phyloP scores from a whole-genome alignment of 1,140 invertebrate species.

The Macrobrachium rosenbergii region DNA sequence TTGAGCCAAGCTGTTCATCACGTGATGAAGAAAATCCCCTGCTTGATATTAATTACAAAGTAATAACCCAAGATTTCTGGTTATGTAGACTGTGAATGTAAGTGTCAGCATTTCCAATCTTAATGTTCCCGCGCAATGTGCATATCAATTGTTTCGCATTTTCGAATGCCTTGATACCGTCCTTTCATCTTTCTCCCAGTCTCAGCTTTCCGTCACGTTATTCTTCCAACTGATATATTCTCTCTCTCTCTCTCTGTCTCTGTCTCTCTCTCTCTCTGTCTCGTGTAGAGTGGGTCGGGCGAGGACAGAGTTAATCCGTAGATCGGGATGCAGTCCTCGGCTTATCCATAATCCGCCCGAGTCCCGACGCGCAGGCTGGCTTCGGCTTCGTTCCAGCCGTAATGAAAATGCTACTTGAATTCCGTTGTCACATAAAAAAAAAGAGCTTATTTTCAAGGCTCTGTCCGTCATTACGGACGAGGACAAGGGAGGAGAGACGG shows the following conservation, averaged over 20 bases:
- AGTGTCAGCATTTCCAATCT: too few relatives aligned
- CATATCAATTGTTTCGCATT: background rate
- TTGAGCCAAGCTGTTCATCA: too few relatives aligned
- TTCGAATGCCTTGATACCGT: too few relatives aligned
- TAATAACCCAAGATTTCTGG: too few relatives aligned
- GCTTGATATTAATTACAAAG: too few relatives aligned
- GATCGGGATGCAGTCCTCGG: constrained; percentile 61
- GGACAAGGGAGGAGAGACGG: background rate
- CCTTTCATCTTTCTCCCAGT: background rate
- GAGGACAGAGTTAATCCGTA: constrained; percentile 60
- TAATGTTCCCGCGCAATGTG: too few relatives aligned
- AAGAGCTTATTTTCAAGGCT: background rate
- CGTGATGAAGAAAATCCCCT: too few relatives aligned
- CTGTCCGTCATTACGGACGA: background rate
- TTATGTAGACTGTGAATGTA: too few relatives aligned
- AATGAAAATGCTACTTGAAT: background rate
- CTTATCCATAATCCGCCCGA: constrained; percentile 57
- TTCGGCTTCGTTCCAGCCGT: constrained; percentile 22
- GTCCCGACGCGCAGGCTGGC: constrained; percentile 24
- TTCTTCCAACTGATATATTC: background rate
- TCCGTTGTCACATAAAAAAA: background rate
- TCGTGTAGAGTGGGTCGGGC: constrained; percentile 24
- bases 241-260: background rate
- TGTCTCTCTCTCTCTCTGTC: constrained; percentile 25
- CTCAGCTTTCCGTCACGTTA: background rate